Percentiles rank a stretch among this genome's conserved stretches.
Evolutionary conservation across 2,797 vertebrate genomes (phyloP).

Genomic region (Enteromius treurensis): DNA sequence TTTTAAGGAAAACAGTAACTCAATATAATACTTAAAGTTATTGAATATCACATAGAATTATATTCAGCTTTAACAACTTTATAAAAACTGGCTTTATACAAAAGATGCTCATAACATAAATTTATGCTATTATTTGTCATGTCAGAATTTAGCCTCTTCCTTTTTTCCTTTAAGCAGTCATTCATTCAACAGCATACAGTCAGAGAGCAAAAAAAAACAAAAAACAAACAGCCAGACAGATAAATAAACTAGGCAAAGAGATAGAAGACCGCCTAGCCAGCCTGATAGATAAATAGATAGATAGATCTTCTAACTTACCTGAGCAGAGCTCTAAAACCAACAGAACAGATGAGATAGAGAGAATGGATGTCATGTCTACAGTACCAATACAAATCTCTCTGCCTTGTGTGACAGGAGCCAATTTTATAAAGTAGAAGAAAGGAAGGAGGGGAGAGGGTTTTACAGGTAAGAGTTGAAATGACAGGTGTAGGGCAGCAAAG

Average conservation of each 20-base stretch:
- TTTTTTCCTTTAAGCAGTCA: background rate
- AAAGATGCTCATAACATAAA: background rate
- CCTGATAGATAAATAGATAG: background rate
- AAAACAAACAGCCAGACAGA: background rate
- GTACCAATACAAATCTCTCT: conserved; percentile 34
- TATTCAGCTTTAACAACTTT: background rate
- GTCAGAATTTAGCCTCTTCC: background rate
- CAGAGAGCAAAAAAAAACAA: background rate
- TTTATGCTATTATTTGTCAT: too few species aligned
- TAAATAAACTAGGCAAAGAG: too few species aligned
- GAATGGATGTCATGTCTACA: conserved; percentile 70
- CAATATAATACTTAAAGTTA: background rate
- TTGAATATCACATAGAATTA: background rate
- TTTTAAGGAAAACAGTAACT: background rate
- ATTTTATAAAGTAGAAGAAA: conserved; percentile 33
- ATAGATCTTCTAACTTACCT: conserved; percentile 70
- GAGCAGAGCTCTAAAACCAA: conserved; percentile 65
- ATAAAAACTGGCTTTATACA: background rate
- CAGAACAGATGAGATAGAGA: conserved; percentile 67
- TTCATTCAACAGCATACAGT: background rate
- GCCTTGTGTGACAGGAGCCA: conserved; percentile 42
- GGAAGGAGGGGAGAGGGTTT: background rate
- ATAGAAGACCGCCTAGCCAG: background rate
- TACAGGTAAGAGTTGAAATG: conserved; percentile 35
- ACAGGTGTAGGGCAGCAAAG: conserved; percentile 17